A percentile compares a stretch with the other conserved stretches of the same genome.
Evolutionary conservation across 2,113 vertebrate genomes (phyloP).

Genomic region (Phrynocephalus versicolor): DNA sequence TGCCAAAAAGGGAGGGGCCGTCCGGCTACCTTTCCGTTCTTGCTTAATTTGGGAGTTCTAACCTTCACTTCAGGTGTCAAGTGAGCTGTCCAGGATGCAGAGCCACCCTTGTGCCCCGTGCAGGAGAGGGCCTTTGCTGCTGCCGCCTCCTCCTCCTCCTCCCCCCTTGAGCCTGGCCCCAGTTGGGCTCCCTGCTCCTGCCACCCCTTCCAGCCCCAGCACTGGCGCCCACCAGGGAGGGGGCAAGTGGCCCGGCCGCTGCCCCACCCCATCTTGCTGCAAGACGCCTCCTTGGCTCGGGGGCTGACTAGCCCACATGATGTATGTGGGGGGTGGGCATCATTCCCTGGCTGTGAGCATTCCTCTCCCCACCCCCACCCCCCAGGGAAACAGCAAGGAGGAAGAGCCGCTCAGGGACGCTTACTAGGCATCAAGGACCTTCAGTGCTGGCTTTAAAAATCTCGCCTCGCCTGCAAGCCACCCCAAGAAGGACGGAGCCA

Average conservation of each 20-base stretch:
- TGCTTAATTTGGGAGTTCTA: slow-evolving; percentile 64
- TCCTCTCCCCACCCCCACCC: not conserved
- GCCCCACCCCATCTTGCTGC: not conserved
- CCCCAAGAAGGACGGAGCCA: too few species aligned
- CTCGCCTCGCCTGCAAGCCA: too few species aligned
- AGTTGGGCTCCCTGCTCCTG: rapidly evolving
- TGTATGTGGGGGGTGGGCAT: too few species aligned
- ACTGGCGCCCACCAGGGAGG: too few species aligned
- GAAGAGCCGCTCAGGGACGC: not conserved
- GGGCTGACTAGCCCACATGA: not conserved
- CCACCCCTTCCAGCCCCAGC: too few species aligned
- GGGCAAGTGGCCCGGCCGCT: too few species aligned
- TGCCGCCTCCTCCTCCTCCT: not conserved
- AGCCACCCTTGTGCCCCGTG: too few species aligned
- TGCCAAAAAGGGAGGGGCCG: rapidly evolving
- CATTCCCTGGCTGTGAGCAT: not conserved
- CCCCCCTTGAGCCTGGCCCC: rapidly evolving
- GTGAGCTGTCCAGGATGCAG: not conserved
- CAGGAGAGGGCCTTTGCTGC: too few species aligned
- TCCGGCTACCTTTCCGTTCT: slow-evolving; percentile 63
- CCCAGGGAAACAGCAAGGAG: not conserved
- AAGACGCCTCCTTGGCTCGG: not conserved
- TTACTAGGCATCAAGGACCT: not conserved
- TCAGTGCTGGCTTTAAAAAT: too few species aligned
- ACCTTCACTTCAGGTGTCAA: slow-evolving; percentile 2